Base-by-base conservation (phyloP, 2,888 invertebrate genomes). In the Chydorus sphaericus region DNA sequence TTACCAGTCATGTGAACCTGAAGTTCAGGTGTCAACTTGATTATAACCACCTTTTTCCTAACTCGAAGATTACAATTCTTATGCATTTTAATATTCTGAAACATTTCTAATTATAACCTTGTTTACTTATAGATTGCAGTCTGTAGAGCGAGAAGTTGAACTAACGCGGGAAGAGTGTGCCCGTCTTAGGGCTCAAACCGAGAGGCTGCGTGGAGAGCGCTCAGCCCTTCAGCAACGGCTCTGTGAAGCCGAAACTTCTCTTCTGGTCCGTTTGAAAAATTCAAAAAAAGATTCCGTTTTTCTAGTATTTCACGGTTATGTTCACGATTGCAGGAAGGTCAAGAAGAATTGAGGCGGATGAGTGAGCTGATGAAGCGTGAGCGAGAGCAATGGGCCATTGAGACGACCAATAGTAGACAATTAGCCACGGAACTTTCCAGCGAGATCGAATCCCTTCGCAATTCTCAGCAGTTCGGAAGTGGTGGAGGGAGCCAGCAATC, bases 111-210 rank as follows among this genome's bases (percentile, higher is more conserved):
- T n/a, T n/a, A n/a, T n/a, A n/a, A n/a, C n/a, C 14, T 20, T 18
- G 18, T n/a, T 23, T 44, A n/a, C 49, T 30, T 39, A 7, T 62
- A 70, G 83, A 67, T 71, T 85, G 59, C 80, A 82, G 64, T 77
- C 78, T 23, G 73, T 80, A 54, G 84, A 85, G 68, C 70, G 77
- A 53, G 85, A 85, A 67, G 77, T 79, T 60, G 72, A 75, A 38
- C 74, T 74, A 60, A 67, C 82, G 59, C 77, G 79, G 62, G 80
- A 81, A 59, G 85, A 86, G 69, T 74, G 75, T n/a, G 69, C 73
- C 49, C 72, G 83, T 59, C 74, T 82, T 62, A 76, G 81, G 51
- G 70, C 74, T 18, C 76, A 80, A 63, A 66, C 81, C 59, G 83
- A 85, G 61, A 78, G 79, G 64, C 71, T 81, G 57, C 73, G 75